Evolutionary conservation across 2,113 vertebrate species (phyloP), one percentile per base, ranked within the genome.

Genomic region (Scalopus aquaticus): DNA sequence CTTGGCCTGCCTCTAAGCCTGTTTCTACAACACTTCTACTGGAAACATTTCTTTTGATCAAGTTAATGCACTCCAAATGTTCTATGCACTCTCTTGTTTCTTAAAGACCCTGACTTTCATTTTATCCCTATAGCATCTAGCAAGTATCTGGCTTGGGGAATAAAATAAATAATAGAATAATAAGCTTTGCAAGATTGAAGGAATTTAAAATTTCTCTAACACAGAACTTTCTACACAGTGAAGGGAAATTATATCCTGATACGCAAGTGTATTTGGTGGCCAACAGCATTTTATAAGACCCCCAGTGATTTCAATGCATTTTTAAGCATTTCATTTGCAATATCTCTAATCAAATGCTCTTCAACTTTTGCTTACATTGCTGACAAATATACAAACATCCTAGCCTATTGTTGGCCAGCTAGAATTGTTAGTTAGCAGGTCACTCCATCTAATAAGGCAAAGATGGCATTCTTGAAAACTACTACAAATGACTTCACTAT

Each of bases 41-140:
- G 86, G 85, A 78, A 86, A 74, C 28, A 70, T 35, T 92, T 69
- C 74, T 88, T 56, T 65, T 56, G 51, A 91, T 86, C 56, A 89
- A 88, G n/a, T 58, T 96, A 82, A 65, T 64, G 49, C 13, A 72
- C 65, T 90, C 62, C 70, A 81, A 94, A 91, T 80, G 64, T 90
- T 13, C 30, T 78, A 22, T 24, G 12, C 12, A 44, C 92, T 92
- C 62, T 74, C 37, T 16, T 77, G 2, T 46, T 81, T 92, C 72
- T 80, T 42, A 83, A 72, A 24, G 44, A 72, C 15, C 24, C 24
- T 69, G 62, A 54, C 24, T 79, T 58, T 93, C 70, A 67, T n/a
- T 93, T n/a, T 58, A 72, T 12, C n/a, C 32, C 72, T 1, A 42
- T 30, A 87, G 20, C 60, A 64, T 77, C 24, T 67, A 72, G 24